Evolutionary conservation across 2,888 invertebrate species (phyloP), one percentile per base, ranked within the genome.

Genomic region (Anaspis maculata): DNA sequence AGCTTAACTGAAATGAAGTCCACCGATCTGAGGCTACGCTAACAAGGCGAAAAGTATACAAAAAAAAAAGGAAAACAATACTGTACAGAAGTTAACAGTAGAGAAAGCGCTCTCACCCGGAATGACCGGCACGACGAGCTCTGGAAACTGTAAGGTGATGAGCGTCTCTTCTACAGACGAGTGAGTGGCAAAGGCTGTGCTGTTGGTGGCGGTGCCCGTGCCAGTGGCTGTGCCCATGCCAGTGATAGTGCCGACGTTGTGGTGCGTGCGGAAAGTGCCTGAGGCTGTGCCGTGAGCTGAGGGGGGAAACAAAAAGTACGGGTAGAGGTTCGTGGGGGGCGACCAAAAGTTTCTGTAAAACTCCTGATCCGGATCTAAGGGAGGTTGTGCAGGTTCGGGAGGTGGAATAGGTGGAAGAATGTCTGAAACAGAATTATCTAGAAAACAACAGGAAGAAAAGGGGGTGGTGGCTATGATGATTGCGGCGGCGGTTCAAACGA

Each of bases 221-320:
- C 56, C 50, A 58, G 57, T 56, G 57, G 51, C 54, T 51, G 56
- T 49, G 56, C 51, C 52, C 45, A 59, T 59, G 64, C 60, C 52
- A 45, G 49, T 48, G 38, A 25, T 29, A 32, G 44, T 44, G 44
- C 56, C 42, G 59, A 55, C 57, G 54, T 46, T 51, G 59, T 54
- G 56, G 54, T 57, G 59, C 57, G 57, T 59, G 59, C 58, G 57
- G 56, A 59, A 58, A 54, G 62, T 62, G 61, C 57, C 58, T 53
- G 54, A 59, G 56, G 68, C 64, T 51, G 52, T 58, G 55, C 51
- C 54, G 61, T 56, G 59, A 57, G 69, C 62, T 52, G 59, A 54
- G 29, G 68, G 70, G 51, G 76, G 75, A 60, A 73, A 75, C 51
- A 77, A 67, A 67, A 76, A 75, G 62, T 73, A 73, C 45, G 76